These are phyloP conservation scores for Denticeps clupeoides DNA, from an alignment of 2,797 vertebrate species.

Conservation along the genomic window DNA sequence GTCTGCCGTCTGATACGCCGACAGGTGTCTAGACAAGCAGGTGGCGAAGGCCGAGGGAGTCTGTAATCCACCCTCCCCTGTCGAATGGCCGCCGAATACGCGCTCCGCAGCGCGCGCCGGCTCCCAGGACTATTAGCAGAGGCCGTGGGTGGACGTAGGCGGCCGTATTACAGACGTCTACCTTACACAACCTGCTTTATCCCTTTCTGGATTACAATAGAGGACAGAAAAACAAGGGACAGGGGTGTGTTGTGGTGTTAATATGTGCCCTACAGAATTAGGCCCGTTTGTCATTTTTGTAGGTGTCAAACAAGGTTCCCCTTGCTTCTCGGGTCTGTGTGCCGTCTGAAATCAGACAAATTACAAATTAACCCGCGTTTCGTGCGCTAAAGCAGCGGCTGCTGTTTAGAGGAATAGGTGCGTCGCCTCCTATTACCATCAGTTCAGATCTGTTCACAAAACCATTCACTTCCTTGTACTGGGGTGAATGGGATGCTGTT, in stretches of 20 bases:
- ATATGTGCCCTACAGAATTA: neutral
- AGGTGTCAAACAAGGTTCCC: no score
- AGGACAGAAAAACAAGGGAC: conserved; percentile 6
- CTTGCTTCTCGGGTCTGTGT: no score
- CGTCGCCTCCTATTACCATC: no score
- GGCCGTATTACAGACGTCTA: neutral
- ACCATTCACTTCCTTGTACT: no score
- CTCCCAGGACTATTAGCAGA: neutral
- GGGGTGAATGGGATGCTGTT: no score
- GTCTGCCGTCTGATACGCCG: no score
- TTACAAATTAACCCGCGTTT: no score
- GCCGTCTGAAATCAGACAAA: no score
- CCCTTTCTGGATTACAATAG: neutral
- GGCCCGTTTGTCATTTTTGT: neutral
- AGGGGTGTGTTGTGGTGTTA: neutral
- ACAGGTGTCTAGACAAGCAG: neutral
- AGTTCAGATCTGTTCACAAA: no score
- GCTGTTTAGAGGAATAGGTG: no score
- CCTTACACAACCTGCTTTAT: neutral
- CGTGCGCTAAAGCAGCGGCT: no score
- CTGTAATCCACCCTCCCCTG: neutral
- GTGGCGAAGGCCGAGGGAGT: neutral
- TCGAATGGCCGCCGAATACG: no score
- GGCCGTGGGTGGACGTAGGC: neutral
- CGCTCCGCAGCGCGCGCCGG: neutral